Base-by-base conservation (phyloP, 2,888 invertebrate species). In the Cyaniris semiargus region DNA sequence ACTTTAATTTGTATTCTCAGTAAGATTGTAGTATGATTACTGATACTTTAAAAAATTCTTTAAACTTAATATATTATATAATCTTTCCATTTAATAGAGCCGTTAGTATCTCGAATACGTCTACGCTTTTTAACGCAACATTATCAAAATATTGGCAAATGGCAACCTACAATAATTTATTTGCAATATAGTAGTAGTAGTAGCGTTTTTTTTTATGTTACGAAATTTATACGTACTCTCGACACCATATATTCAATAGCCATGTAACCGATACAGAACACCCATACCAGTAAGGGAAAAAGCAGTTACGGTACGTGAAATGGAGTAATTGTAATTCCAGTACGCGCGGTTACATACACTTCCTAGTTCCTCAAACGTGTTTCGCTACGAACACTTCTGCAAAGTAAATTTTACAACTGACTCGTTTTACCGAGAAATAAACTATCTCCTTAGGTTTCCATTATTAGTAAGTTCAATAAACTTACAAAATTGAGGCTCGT, bases 271-370 rank as follows among this genome's bases (percentile, higher is more conserved):
- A 66, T 66, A 31, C 18, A 66, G 15, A 31, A 66, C 10, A 58
- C 60, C 60, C 60, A 60, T 74, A 48, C 44, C 53, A 48, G 74
- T 74, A 23, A 23, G 18, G 23, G 8, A 74, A 74, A 44, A 38
- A 53, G 18, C 53, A 23, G 74, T 74, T 74, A 74, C 74, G 74
- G 53, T 74, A 74, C 74, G 74, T 48, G 74, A 53, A 74, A 74
- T 74, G 48, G 44, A 27, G 74, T 74, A 74, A 74, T 74, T 74
- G 74, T 74, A 31, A 44, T 74, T 44, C 44, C 74, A 48, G 74
- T 53, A 27, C 74, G 53, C 44, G 48, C 74, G 74, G 53, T 74
- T 74, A 74, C 74, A 74, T 48, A 60, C 27, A 66, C 66, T 66
- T 66, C 66, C 66, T 27, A 27, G 66, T 74, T 74, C 53, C 53